phyloP scores from a whole-genome alignment of 2,797 vertebrate genomes.

The Harpagifer antarcticus region DNA sequence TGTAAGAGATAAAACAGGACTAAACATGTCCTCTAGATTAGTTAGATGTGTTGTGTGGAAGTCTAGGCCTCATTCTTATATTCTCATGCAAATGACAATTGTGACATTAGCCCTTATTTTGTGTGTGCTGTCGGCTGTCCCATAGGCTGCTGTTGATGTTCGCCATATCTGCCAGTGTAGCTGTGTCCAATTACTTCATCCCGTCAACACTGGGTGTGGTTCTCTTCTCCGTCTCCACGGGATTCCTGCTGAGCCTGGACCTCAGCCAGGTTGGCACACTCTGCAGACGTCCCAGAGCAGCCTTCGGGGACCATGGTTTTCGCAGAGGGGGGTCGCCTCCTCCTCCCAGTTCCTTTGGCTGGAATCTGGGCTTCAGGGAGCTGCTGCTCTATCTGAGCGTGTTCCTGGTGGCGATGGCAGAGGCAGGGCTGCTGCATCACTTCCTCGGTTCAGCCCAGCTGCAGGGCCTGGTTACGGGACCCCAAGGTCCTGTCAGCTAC shows the following conservation, averaged over 20 bases:
- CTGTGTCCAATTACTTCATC: conserved; percentile 93
- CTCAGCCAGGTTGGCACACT: conserved; percentile 87
- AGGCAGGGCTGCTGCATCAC: conserved; percentile 90
- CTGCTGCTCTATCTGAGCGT: conserved; percentile 86
- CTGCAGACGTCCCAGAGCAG: conserved; percentile 61
- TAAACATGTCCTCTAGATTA: too few species aligned
- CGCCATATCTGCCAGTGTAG: conserved; percentile 87
- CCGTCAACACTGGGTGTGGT: conserved; percentile 91
- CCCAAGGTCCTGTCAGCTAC: conserved; percentile 89
- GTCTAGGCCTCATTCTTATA: conserved; percentile 7
- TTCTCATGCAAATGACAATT: conserved; percentile 37
- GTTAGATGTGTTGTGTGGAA: background rate
- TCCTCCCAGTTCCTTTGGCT: conserved; percentile 74
- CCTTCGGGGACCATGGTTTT: conserved; percentile 53
- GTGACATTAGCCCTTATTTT: conserved; percentile 29
- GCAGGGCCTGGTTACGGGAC: conserved; percentile 66
- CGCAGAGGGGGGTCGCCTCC: conserved; percentile 51
- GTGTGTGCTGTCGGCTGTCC: conserved; percentile 40
- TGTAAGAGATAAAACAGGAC: too few species aligned
- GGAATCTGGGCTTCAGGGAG: conserved; percentile 86
- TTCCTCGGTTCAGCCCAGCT: conserved; percentile 81
- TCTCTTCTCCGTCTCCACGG: conserved; percentile 92
- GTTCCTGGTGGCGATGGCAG: conserved; percentile 86
- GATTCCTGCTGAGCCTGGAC: conserved; percentile 96
- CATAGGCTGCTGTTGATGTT: conserved; percentile 95